These are phyloP conservation scores for Nipponia nippon DNA, from an alignment of 2,113 vertebrate genomes.

Conservation along the genomic window DNA sequence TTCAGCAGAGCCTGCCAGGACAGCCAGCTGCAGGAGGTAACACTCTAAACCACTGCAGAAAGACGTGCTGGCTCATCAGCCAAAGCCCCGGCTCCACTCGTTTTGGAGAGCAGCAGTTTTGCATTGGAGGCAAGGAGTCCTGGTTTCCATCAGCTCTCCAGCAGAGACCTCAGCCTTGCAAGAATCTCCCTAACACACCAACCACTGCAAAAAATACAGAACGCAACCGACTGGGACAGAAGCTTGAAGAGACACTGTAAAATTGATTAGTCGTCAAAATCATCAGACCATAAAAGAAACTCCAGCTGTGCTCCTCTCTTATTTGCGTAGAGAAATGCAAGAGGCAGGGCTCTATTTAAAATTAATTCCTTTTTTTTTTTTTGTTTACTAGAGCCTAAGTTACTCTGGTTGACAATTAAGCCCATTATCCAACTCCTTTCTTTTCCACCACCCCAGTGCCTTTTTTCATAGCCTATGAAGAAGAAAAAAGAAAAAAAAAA, in stretches of 20 bases:
- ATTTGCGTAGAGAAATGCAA: not conserved
- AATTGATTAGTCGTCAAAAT: constrained; percentile 45
- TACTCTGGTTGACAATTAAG: constrained; percentile 32
- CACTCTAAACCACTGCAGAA: not conserved
- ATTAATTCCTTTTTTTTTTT: not conserved
- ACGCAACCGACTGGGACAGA: not conserved
- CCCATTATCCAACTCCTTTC: not conserved
- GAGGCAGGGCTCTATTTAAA: constrained; percentile 13
- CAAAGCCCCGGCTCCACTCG: rapidly evolving
- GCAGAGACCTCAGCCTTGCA: not conserved
- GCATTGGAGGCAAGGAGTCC: not conserved
- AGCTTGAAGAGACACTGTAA: constrained; percentile 18
- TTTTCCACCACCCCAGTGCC: not conserved
- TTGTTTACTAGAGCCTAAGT: constrained; percentile 37
- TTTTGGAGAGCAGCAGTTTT: not conserved
- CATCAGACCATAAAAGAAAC: constrained; percentile 23
- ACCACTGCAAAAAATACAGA: not conserved
- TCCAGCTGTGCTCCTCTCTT: constrained; percentile 45
- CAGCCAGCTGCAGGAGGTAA: not conserved
- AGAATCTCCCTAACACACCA: not conserved
- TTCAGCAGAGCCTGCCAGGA: not conserved
- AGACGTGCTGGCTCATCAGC: rapidly evolving
- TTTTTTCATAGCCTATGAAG: not conserved
- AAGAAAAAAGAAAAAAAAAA: not conserved
- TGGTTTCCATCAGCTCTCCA: not conserved